Evolutionary conservation across 2,888 invertebrate species (phyloP).

Genomic region (Trachelus troglodyta): DNA sequence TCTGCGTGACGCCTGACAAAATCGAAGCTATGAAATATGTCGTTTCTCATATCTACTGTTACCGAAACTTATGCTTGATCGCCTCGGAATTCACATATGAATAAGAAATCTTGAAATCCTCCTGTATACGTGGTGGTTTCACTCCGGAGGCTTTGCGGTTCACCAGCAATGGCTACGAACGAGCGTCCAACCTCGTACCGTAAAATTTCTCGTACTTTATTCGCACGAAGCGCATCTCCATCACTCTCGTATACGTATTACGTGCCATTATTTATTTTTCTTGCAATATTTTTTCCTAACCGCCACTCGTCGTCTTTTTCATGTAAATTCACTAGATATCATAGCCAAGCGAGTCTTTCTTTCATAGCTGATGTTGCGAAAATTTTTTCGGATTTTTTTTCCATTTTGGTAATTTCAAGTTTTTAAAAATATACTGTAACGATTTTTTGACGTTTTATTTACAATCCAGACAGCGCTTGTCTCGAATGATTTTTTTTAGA

Average conservation of each 20-base stretch:
- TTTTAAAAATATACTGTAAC: too few relatives aligned
- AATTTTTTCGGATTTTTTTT: background rate
- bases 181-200: background rate
- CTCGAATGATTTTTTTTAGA: background rate
- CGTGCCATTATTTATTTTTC: background rate
- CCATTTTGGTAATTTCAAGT: too few relatives aligned
- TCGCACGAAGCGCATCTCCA: background rate
- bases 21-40: constrained; percentile 35
- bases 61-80: background rate
- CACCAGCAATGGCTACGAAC: constrained; percentile 2
- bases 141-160: background rate
- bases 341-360: background rate
- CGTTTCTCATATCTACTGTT: background rate
- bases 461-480: too few relatives aligned
- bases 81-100: constrained; percentile 4
- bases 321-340: background rate
- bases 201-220: background rate
- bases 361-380: background rate
- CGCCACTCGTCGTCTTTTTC: too few relatives aligned
- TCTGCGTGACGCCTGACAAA: constrained; percentile 34
- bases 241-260: background rate
- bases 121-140: background rate
- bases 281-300: too few relatives aligned
- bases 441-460: too few relatives aligned
- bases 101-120: background rate